Evolutionary conservation across 2,113 vertebrate species (phyloP).

Genomic region (Neoarius graeffei): DNA sequence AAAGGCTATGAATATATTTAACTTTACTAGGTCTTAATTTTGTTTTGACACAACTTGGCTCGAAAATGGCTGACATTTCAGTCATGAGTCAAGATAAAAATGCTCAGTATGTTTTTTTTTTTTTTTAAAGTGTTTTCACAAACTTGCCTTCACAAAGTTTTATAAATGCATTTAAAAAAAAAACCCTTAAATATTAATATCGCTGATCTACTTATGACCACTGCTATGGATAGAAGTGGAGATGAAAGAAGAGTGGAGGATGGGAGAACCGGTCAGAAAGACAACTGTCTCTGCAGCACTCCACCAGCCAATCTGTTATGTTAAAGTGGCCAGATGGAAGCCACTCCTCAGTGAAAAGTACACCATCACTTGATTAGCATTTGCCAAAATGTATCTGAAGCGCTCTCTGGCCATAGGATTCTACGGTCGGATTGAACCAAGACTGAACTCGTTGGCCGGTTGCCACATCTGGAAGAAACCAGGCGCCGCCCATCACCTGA

Average conservation of each 20-base stretch:
- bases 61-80: neutral
- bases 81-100: neutral
- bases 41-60: neutral
- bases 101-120: neutral
- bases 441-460: neutral
- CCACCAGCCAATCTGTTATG: neutral
- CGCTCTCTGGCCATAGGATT: neutral
- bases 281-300: neutral
- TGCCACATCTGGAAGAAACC: constrained; percentile 10
- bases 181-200: neutral
- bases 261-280: neutral
- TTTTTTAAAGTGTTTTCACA: neutral
- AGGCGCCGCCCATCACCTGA: neutral
- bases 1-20: neutral
- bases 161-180: neutral
- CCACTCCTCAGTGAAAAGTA: neutral
- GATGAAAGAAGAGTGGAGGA: neutral
- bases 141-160: neutral
- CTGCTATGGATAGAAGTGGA: neutral
- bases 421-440: neutral
- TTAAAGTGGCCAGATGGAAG: neutral
- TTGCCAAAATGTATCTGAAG: neutral
- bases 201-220: neutral
- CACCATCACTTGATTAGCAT: neutral
- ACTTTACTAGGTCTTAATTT: neutral